Percentiles rank a stretch among this genome's conserved stretches.
Conservation (phyloP, 2,888 invertebrate species). For the Lysandra coridon region DNA sequence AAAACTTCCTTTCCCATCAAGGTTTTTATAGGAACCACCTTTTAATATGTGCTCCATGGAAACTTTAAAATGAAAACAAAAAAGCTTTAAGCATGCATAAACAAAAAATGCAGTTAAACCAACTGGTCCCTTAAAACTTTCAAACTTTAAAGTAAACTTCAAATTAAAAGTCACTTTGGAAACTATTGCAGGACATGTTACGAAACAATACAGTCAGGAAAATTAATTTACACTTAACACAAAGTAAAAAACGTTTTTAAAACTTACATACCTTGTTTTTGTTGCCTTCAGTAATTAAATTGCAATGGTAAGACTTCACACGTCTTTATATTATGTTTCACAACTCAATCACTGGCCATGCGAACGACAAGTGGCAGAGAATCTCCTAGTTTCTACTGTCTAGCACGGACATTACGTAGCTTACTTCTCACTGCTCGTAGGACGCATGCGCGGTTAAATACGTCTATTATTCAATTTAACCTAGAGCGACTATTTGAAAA, state of each 20-base stretch:
- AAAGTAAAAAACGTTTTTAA: not conserved
- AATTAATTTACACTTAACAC: not conserved
- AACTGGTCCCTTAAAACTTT: not conserved
- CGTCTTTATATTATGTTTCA: not conserved
- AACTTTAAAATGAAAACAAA: slow-evolving; percentile 58
- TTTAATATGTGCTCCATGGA: slow-evolving; percentile 83
- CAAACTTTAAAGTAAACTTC: slow-evolving; percentile 27
- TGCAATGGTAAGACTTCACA: slow-evolving; percentile 27
- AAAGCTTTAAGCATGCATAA: slow-evolving; percentile 41
- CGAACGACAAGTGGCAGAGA: slow-evolving; percentile 41
- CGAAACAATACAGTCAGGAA: not conserved
- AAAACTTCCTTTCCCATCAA: slow-evolving; percentile 67
- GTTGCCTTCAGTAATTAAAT: not conserved
- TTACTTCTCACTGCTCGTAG: slow-evolving; percentile 56
- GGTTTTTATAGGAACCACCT: slow-evolving; percentile 82
- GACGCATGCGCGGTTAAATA: slow-evolving; percentile 63
- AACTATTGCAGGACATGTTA: slow-evolving; percentile 16
- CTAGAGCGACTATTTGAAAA: slow-evolving; percentile 46
- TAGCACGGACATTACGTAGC: slow-evolving; percentile 43
- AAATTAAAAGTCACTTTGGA: not conserved
- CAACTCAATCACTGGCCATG: slow-evolving; percentile 35
- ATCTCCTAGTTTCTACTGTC: slow-evolving; percentile 36
- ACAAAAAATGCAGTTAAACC: slow-evolving; percentile 11
- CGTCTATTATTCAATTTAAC: slow-evolving; percentile 62
- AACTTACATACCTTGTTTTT: slow-evolving; percentile 20